Evolutionary conservation across 2,797 vertebrate genomes (phyloP).

Genomic region (Pogonophryne albipinna): DNA sequence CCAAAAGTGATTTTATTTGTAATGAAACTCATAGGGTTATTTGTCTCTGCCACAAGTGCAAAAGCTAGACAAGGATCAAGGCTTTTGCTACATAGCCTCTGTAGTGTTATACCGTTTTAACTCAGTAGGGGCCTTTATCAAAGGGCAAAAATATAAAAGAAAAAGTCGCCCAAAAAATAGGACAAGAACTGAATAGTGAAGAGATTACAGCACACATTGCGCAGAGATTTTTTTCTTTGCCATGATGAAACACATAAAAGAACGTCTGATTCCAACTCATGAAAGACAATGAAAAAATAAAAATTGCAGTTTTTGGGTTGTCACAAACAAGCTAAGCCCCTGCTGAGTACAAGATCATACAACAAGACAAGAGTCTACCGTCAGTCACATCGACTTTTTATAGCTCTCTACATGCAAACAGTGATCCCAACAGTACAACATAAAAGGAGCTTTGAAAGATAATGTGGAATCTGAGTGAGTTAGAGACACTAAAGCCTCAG

Average conservation of each 20-base stretch:
- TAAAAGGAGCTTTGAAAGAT: constrained; percentile 23
- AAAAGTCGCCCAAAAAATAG: constrained; percentile 31
- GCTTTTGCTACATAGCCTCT: constrained; percentile 19
- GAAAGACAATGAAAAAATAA: constrained; percentile 46
- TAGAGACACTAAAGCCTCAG: constrained; percentile 14
- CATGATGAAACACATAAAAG: constrained; percentile 52
- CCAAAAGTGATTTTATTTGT: neutral
- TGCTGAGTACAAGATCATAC: constrained; percentile 36
- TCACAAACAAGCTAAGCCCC: constrained; percentile 25
- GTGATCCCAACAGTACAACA: constrained; percentile 8
- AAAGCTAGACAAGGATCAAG: constrained; percentile 11
- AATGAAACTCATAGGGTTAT: neutral
- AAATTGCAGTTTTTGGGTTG: constrained; percentile 31
- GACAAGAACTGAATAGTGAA: constrained; percentile 28
- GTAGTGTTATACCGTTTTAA: constrained; percentile 28
- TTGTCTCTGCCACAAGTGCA: neutral
- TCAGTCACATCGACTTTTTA: constrained; percentile 18
- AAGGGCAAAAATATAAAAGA: constrained; percentile 25
- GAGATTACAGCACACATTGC: constrained; percentile 33
- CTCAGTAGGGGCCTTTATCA: constrained; percentile 34
- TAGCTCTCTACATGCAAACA: constrained; percentile 20
- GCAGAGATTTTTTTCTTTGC: neutral
- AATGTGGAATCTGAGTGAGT: constrained; percentile 21
- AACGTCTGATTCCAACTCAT: constrained; percentile 28
- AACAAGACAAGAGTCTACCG: constrained; percentile 7